Percentiles rank a stretch among this genome's conserved stretches.
phyloP scores from a whole-genome alignment of 2,888 invertebrate genomes.

The Scaptomyza tumidula region DNA sequence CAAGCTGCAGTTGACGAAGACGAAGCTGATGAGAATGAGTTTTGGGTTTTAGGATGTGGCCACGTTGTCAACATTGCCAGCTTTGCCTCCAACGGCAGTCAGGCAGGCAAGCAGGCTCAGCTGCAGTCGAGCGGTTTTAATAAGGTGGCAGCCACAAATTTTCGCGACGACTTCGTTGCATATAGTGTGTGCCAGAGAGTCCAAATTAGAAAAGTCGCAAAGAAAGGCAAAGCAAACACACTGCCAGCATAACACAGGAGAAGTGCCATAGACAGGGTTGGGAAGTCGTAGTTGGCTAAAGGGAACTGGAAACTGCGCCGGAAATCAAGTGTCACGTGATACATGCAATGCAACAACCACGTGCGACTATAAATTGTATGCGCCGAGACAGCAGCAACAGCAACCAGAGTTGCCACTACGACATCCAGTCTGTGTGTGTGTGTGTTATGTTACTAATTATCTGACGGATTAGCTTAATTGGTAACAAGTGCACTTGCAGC shows the following conservation, averaged over 20 bases:
- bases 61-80: slow-evolving; percentile 45
- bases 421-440: slow-evolving; percentile 39
- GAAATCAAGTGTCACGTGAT: slow-evolving; percentile 82
- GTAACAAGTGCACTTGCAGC: slow-evolving; percentile 82
- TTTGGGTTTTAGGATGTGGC: slow-evolving; percentile 46
- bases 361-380: slow-evolving; percentile 78
- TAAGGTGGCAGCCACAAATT: slow-evolving; percentile 78
- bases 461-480: slow-evolving; percentile 84
- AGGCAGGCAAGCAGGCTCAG: slow-evolving; percentile 55
- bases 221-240: slow-evolving; percentile 69
- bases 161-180: slow-evolving; percentile 74
- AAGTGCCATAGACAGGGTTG: slow-evolving; percentile 24
- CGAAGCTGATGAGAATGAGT: slow-evolving; percentile 37
- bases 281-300: background rate
- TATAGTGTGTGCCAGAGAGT: slow-evolving; percentile 72
- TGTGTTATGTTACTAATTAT: slow-evolving; percentile 82
- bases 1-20: slow-evolving; percentile 68
- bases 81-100: slow-evolving; percentile 13
- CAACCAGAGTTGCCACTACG: slow-evolving; percentile 45
- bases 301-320: slow-evolving; percentile 56
- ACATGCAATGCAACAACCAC: slow-evolving; percentile 79
- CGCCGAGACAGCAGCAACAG: slow-evolving; percentile 53
- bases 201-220: slow-evolving; percentile 80
- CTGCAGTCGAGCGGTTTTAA: slow-evolving; percentile 72
- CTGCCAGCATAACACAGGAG: slow-evolving; percentile 20